Evolutionary conservation across 2,888 invertebrate genomes (phyloP), one percentile per base, ranked within the genome.

Genomic region (Oxytorus armatus): DNA sequence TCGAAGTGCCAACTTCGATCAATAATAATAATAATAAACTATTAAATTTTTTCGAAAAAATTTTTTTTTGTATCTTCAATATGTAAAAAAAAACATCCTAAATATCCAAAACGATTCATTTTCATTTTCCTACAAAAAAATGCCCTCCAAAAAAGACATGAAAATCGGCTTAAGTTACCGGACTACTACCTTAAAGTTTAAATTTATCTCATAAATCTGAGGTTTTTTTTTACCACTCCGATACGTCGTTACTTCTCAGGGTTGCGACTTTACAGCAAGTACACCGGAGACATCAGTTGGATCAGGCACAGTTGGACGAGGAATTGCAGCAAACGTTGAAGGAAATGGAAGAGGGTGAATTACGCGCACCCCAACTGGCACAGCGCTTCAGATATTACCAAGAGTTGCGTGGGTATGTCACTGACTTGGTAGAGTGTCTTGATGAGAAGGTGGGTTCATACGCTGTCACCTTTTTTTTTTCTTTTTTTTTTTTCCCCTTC

Each of bases 381-480:
- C 95, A 95, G 75, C 96, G 96, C 85, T 99, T 97, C 94, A 93
- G 95, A 89, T 97, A 98, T 93, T 99, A 98, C 94, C 99, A 99
- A 94, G 97, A 98, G 93, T 95, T 97, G 89, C 95, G 97, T 92
- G 97, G 98, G 89, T 99, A 98, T 94, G 95, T 98, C 91, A 96
- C 96, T 86, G 98, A 99, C 95, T 95, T 99, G 92, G 95, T 99
- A 92, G 99, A 99, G 94, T 99, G 99, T 93, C 94, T 99, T 88
- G 97, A 98, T 92, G 98, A 98, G 93, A 99, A 99, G 96, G 97
- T 98, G 92, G 91, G 92, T 92, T 92, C 86, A 92, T 89, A 90
- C 88, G 89, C 88, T 90, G 84, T 89, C 88, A 89, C 90, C 89
- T 88, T 88, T 89, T 86, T 84, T 88, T 88, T 81, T 81, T 82